phyloP scores from a whole-genome alignment of 2,113 vertebrate genomes.

The Butastur rufipennis region DNA sequence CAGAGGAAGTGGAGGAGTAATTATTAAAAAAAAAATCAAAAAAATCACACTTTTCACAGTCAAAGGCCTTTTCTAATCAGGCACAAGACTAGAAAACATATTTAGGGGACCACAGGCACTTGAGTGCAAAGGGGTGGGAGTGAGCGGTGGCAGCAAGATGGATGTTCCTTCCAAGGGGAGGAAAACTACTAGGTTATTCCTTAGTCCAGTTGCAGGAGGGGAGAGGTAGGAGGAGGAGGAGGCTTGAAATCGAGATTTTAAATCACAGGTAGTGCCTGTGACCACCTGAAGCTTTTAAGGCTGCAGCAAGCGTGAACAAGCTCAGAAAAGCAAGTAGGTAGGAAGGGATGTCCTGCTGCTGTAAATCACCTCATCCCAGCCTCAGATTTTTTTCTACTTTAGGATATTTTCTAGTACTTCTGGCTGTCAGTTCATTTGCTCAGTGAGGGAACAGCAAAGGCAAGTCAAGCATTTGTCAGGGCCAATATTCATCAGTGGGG shows the following conservation, averaged over 20 bases:
- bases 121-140: not conserved
- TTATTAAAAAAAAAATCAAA: not conserved
- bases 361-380: not conserved
- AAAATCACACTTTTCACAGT: not conserved
- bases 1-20: not conserved
- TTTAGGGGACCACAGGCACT: not conserved
- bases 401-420: not conserved
- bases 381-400: not conserved
- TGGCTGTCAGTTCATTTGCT: not conserved
- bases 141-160: not conserved
- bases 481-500: rapidly evolving
- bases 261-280: not conserved
- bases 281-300: not conserved
- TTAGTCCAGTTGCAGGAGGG: not conserved
- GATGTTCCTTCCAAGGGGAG: not conserved
- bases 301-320: not conserved
- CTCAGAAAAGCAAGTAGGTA: not conserved
- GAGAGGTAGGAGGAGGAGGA: not conserved
- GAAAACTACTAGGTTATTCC: not conserved
- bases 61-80: not conserved
- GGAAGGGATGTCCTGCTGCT: not conserved
- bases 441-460: not conserved
- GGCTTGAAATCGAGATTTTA: not conserved
- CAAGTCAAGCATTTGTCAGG: not conserved
- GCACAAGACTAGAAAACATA: not conserved